These are phyloP conservation scores for Coleophora flavipennella DNA, from an alignment of 2,888 invertebrate species.

Conservation along the genomic window DNA sequence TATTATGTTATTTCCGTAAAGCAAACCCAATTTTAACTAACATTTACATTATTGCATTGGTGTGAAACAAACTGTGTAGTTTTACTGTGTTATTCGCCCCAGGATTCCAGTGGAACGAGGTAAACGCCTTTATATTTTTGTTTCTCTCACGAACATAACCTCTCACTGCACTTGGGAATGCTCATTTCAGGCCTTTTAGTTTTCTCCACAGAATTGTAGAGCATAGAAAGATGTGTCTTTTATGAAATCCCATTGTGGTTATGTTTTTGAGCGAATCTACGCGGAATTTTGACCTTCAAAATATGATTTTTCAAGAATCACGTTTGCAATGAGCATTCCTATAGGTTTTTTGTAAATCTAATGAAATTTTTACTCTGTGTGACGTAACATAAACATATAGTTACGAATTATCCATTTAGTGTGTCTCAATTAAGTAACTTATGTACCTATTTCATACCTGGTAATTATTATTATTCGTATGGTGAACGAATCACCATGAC, in stretches of 20 bases:
- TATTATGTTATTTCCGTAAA: slow-evolving; percentile 73
- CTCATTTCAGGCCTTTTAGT: slow-evolving; percentile 43
- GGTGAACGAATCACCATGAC: slow-evolving; percentile 55
- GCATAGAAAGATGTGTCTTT: slow-evolving; percentile 10
- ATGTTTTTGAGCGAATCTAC: too few species aligned
- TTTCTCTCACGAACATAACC: slow-evolving; percentile 71
- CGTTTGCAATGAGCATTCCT: too few species aligned
- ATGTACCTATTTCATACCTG: slow-evolving; percentile 13
- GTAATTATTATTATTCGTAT: slow-evolving; percentile 4
- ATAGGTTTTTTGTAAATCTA: too few species aligned
- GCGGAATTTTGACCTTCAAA: too few species aligned
- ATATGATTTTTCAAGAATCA: too few species aligned
- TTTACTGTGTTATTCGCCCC: slow-evolving; percentile 52
- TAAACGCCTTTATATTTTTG: slow-evolving; percentile 73
- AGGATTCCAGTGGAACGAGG: slow-evolving; percentile 54
- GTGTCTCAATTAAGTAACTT: neutral
- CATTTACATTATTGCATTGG: slow-evolving; percentile 48
- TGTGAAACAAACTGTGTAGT: slow-evolving; percentile 59
- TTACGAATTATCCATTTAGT: too few species aligned
- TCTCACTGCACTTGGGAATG: slow-evolving; percentile 52
- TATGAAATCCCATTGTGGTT: too few species aligned
- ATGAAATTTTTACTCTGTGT: too few species aligned
- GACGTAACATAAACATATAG: too few species aligned
- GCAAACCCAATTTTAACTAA: slow-evolving; percentile 67
- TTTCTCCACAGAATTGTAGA: slow-evolving; percentile 23